A percentile compares a stretch with the other conserved stretches of the same genome.
phyloP scores from a whole-genome alignment of 1,140 invertebrate genomes.

The Drosophila parabipectinata region DNA sequence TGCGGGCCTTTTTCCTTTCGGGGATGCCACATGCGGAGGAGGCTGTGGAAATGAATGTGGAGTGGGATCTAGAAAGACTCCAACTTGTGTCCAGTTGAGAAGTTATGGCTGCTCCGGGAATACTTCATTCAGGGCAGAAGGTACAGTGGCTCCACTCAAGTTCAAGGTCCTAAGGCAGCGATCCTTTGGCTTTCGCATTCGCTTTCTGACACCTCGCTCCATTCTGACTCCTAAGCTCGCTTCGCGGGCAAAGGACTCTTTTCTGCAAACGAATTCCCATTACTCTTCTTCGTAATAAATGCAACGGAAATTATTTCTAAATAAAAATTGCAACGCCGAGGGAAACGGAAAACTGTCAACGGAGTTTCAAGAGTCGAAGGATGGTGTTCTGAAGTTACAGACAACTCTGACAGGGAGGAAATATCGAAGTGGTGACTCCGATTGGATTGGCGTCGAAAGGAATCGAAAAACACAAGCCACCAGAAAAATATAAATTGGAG shows the following conservation, averaged over 20 bases:
- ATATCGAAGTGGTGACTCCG: conserved; percentile 7
- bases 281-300: conserved; percentile 19
- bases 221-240: too few relatives aligned
- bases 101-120: conserved; percentile 29
- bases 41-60: conserved; percentile 1
- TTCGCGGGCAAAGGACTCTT: conserved; percentile 14
- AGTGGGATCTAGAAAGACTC: conserved; percentile 23
- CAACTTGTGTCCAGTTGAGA: conserved; percentile 9
- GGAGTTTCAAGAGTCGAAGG: conserved; percentile 8
- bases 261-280: conserved; percentile 28
- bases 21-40: conserved; percentile 18
- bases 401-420: background rate
- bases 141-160: conserved; percentile 18
- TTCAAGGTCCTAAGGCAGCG: conserved; percentile 34
- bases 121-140: conserved; percentile 6
- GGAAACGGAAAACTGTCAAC: conserved; percentile 45
- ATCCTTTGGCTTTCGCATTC: background rate
- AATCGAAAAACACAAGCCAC: conserved; percentile 16
- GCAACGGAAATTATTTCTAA: conserved; percentile 51
- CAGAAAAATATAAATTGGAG: conserved; percentile 2
- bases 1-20: conserved; percentile 35
- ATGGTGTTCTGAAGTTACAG: background rate
- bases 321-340: conserved; percentile 25
- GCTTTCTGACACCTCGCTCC: too few relatives aligned
- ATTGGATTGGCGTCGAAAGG: conserved; percentile 38